Base-by-base conservation (phyloP, 53 echinoderm and acorn worm species). In the Patiria pectinifera region DNA sequence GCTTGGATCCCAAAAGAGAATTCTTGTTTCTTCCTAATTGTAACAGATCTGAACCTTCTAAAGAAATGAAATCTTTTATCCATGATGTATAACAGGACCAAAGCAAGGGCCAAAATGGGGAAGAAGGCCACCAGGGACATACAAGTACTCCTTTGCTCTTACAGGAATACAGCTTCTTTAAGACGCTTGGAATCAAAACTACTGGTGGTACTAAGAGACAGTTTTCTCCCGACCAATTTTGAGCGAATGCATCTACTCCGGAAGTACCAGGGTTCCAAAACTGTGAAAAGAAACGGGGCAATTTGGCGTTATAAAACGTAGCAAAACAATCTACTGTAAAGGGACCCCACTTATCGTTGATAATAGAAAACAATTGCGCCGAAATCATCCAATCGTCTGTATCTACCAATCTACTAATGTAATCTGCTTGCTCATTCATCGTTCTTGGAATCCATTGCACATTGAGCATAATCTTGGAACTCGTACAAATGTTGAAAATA, bases 381-480 rank as follows among this genome's bases (percentile, higher is more conserved):
- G 88, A 93, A 9, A 93, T 9, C 19, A 25, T 18, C 92, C 92
- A 92, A 45, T 92, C 92, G 47, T 92, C 92, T 69, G 69, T 25
- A 14, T 92, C 92, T 12, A 87, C 18, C 12, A 84, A 61, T n/a
- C 69, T 84, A 53, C 92, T 92, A 10, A 92, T 43, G 43, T 60
- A 92, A 70, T 92, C 86, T 25, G 92, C 87, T 69, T 92, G 85
- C 15, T 86, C 79, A 78, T 86, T 92, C 26, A 58, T 23, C 12
- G 70, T 19, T 48, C 87, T 45, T 5, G 92, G 87, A 45, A 92
- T 81, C 92, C 86, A 92, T 5, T 92, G 71, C 13, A 87, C 87
- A 4, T 78, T 60, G 2, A 87, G 60, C 3, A 4, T 12, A 43
- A 87, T 15, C 12, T 21, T 4, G 0, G 75, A 15, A 2, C 19